Base-by-base conservation (phyloP, 1,140 invertebrate species). In the Palaemon carinicauda region DNA sequence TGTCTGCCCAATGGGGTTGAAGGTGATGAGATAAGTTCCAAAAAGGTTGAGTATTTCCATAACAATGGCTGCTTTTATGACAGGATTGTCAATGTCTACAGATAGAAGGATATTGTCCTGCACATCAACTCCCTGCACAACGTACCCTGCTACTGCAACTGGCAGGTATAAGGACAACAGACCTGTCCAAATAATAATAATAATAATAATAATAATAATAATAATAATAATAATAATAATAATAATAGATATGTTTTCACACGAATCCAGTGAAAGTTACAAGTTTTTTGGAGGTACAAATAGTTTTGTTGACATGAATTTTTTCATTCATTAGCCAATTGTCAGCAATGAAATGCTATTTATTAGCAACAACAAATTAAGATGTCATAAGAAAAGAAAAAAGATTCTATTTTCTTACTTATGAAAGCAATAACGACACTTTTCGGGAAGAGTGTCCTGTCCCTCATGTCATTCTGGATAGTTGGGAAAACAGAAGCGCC, bases 401-500 rank as follows among this genome's bases (percentile, higher is more conserved):
- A n/a, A n/a, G n/a, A n/a, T n/a, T n/a, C n/a, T n/a, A n/a, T n/a
- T n/a, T 41, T 12, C 77, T 73, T 54, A 86, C 84, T 78, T 0
- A 21, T 12, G 29, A 84, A 88, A 1, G 65, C 54, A 14, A 91
- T 27, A 0, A 89, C 80, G 4, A 90, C 89, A 10, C 90, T 89
- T 24, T 84, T 88, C 1, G 88, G 73, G 78, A 91, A 92, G 77
- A 89, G 69, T 1, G 75, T 75, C 73, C 89, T 88, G 33, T 91
- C 84, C 31, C 87, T 89, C 90, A 90, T 90, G 71, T 95, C 94
- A 89, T 95, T 95, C 90, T 95, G 94, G 77, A 95, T 95, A 0
- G 94, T 95, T 15, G 95, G 95, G 91, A 95, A 95, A 0, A 94
- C 93, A 3, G 94, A 93, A 3, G 94, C 94, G 19, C 94, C 94